phyloP scores from a whole-genome alignment of 1,140 invertebrate genomes.

The Aphidius ervi region DNA sequence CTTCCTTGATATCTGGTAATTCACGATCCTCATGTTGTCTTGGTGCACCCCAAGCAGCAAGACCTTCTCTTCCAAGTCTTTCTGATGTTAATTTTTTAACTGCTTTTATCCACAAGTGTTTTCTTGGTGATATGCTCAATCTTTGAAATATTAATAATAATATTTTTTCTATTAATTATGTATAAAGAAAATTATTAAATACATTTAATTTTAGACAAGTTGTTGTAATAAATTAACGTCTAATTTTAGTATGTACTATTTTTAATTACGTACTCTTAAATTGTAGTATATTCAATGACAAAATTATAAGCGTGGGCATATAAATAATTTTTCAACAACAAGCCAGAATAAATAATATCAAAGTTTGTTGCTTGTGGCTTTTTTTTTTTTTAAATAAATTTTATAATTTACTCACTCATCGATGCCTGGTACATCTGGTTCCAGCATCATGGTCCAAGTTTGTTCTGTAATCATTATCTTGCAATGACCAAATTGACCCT shows the following conservation, averaged over 20 bases:
- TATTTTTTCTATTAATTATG: slow-evolving; percentile 2
- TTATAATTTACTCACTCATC: slow-evolving; percentile 44
- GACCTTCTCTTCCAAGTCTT: slow-evolving; percentile 47
- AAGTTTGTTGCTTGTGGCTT: neutral
- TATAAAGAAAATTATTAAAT: neutral
- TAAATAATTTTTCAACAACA: no score
- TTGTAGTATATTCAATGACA: no score
- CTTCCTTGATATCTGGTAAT: slow-evolving; percentile 19
- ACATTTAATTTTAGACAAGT: no score
- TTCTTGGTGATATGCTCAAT: slow-evolving; percentile 47
- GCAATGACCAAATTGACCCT: slow-evolving; percentile 33
- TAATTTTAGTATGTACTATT: neutral
- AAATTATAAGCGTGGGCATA: no score
- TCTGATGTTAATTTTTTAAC: slow-evolving; percentile 52
- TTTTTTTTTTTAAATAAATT: slow-evolving; percentile 3
- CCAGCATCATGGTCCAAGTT: slow-evolving; percentile 55
- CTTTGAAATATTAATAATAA: slow-evolving; percentile 25
- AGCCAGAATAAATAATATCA: no score
- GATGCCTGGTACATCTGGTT: slow-evolving; percentile 49
- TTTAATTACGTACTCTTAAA: neutral
- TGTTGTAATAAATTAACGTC: no score
- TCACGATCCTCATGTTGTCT: slow-evolving; percentile 40
- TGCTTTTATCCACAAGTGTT: slow-evolving; percentile 53
- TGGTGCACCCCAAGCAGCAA: slow-evolving; percentile 48
- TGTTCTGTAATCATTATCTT: slow-evolving; percentile 55